These are phyloP conservation scores for Trilocha varians DNA, from an alignment of 2,888 invertebrate genomes.

Conservation along the genomic window DNA sequence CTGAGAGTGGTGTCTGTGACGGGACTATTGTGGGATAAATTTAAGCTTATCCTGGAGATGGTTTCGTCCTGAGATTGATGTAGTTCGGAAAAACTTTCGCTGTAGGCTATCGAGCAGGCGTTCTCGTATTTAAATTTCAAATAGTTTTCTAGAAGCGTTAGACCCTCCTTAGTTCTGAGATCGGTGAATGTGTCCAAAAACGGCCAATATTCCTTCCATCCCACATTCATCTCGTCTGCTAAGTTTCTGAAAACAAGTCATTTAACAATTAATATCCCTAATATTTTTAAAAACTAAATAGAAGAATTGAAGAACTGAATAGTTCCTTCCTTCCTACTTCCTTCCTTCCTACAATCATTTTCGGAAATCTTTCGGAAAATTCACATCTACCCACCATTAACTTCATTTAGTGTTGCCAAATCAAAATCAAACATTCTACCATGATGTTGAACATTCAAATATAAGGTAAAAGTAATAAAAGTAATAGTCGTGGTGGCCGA, in stretches of 20 bases:
- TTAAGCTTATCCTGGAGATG: slow-evolving; percentile 43
- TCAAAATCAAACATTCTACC: too few relatives aligned
- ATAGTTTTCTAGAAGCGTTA: slow-evolving; percentile 82
- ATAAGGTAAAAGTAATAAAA: not conserved
- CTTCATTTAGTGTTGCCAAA: too few relatives aligned
- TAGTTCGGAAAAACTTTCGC: slow-evolving; percentile 42
- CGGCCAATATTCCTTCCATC: slow-evolving; percentile 95
- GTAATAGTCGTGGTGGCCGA: too few relatives aligned
- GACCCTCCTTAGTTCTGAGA: slow-evolving; percentile 81
- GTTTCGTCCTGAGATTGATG: slow-evolving; percentile 40
- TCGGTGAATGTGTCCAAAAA: slow-evolving; percentile 89
- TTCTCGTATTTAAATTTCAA: slow-evolving; percentile 73
- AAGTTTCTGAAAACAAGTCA: slow-evolving; percentile 72
- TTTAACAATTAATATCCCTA: too few relatives aligned
- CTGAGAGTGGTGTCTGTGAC: slow-evolving; percentile 41
- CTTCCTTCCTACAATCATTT: too few relatives aligned
- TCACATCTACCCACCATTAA: too few relatives aligned
- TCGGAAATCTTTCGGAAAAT: too few relatives aligned
- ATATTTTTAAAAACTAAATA: too few relatives aligned
- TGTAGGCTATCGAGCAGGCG: slow-evolving; percentile 50
- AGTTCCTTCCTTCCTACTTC: too few relatives aligned
- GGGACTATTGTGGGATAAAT: slow-evolving; percentile 23
- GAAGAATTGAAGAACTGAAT: too few relatives aligned
- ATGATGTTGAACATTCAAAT: too few relatives aligned
- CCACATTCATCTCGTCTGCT: slow-evolving; percentile 80